A percentile compares a stretch with the other conserved stretches of the same genome.
These are phyloP conservation scores for Turdus rufiventris DNA, from an alignment of 2,113 vertebrate species.

Conservation along the genomic window DNA sequence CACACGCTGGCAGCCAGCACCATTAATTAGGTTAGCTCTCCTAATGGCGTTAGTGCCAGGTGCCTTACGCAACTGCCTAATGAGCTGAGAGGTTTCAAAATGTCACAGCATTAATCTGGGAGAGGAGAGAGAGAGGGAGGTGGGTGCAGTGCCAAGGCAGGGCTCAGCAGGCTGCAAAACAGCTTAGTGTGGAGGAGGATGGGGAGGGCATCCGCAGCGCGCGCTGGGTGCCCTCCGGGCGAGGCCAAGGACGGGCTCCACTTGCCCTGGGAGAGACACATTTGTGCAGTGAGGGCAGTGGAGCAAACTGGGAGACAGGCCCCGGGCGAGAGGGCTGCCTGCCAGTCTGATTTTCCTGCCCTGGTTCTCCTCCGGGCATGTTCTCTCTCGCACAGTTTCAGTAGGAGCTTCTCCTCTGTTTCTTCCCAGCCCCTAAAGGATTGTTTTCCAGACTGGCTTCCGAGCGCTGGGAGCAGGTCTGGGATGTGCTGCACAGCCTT, in stretches of 20 bases:
- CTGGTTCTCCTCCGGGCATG: conserved; percentile 40
- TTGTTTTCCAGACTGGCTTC: conserved; percentile 36
- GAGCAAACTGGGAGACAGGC: conserved; percentile 12
- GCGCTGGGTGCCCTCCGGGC: background rate
- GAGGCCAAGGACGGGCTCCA: background rate
- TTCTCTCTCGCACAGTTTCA: conserved; percentile 28
- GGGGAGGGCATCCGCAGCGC: background rate
- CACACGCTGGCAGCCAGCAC: conserved; percentile 7
- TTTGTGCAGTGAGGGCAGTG: conserved; percentile 15
- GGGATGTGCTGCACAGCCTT: background rate
- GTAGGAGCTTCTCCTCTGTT: background rate
- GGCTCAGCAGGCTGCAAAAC: background rate
- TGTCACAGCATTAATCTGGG: conserved; percentile 51
- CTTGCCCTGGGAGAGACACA: background rate
- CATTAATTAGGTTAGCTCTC: conserved; percentile 51
- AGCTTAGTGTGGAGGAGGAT: background rate
- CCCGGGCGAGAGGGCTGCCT: conserved; percentile 7
- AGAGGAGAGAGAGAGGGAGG: conserved; percentile 24
- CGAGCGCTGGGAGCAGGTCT: background rate
- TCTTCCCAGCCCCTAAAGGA: conserved; percentile 47
- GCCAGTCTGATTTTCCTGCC: conserved; percentile 53
- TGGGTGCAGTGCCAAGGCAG: background rate
- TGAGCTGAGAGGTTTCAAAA: conserved; percentile 62
- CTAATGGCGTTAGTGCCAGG: background rate
- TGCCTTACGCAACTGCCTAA: conserved; percentile 47